Base-by-base conservation (phyloP, 2,888 invertebrate genomes). In the Protodeltote pygarga region DNA sequence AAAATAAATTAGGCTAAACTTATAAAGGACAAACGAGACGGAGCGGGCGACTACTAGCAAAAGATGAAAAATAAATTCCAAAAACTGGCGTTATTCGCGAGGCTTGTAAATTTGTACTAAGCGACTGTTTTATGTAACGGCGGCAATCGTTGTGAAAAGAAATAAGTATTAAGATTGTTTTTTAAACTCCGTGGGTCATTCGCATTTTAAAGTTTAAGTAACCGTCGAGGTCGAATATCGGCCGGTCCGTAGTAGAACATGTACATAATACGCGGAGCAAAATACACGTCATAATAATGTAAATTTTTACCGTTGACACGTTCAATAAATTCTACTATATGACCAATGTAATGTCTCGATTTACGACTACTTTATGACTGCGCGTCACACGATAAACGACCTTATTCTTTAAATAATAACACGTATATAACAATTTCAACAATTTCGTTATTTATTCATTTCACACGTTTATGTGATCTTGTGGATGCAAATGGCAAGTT, bases 251-350 rank as follows among this genome's bases (percentile, higher is more conserved):
- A 47, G 44, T 33, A 33, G 35, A 50, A 68, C 48, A 52, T 63
- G 49, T 49, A 47, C 21, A 66, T 66, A 57, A 52, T 52, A 57
- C 45, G 40, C 51, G 46, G 45, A 67, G 32, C 52, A 49, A 57
- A 42, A 35, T 38, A 39, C 38, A 42, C 42, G 15, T 28, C 11
- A 11, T 14, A 25, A 16, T 21, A 25, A 28, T 5, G 0, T 35
- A 41, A 39, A n/a, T 25, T 40, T 50, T 2, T 15, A 13, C 31
- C 38, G 15, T 24, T 37, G 20, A 28, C 20, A 13, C 19, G 17
- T 13, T 37, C 15, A 33, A 16, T 23, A 31, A 24, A 34, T 41
- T 13, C 2, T n/a, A n/a, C n/a, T n/a, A n/a, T n/a, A 13, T 47
- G 64, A 41, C 57, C 25, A 47, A 28, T 55, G 40, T 40, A 10